Base-by-base conservation (phyloP, 1,140 invertebrate genomes). In the Phthorimaea operculella region DNA sequence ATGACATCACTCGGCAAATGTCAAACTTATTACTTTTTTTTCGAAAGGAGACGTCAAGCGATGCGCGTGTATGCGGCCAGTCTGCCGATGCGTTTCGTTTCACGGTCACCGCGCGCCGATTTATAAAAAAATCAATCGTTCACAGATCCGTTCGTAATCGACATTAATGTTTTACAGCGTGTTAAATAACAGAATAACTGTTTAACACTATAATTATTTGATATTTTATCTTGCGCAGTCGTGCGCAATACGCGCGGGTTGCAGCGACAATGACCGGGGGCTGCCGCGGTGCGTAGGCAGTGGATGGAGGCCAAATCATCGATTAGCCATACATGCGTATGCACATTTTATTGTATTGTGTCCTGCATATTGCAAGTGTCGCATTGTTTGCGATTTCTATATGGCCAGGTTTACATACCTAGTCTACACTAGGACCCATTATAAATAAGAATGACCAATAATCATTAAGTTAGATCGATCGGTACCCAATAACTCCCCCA, bases 251-350 rank as follows among this genome's bases (percentile, higher is more conserved):
- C 8, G 11, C 15, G 8, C 11, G 10, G 15, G 44, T 9, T 16
- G n/a, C 11, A 47, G 65, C 72, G 74, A 71, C 74, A 79, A 75
- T 79, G 80, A 76, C 76, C 76, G 76, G 68, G 58, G 64, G 66
- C 36, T 51, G 60, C 58, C 53, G 62, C 60, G 53, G 52, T 70
- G 77, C 70, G 80, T 81, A 70, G 80, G 80, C 45, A 56, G 64
- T 60, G 4, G n/a, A 74, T 70, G 68, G 75, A 83, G 76, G 78
- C 61, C 71, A 63, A 68, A 66, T 67, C 63, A 69, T 75, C 64
- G 66, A 66, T 71, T 69, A 62, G 62, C 58, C 62, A 50, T 65
- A 60, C 68, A 62, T 71, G 66, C 18, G 21, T 48, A 50, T 68
- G 71, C 60, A 63, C 59, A 64, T 63, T 61, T 59, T 64, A 63